A percentile compares a stretch with the other conserved stretches of the same genome.
phyloP scores from a whole-genome alignment of 2,797 vertebrate genomes.

The Phalloptychus januarius region DNA sequence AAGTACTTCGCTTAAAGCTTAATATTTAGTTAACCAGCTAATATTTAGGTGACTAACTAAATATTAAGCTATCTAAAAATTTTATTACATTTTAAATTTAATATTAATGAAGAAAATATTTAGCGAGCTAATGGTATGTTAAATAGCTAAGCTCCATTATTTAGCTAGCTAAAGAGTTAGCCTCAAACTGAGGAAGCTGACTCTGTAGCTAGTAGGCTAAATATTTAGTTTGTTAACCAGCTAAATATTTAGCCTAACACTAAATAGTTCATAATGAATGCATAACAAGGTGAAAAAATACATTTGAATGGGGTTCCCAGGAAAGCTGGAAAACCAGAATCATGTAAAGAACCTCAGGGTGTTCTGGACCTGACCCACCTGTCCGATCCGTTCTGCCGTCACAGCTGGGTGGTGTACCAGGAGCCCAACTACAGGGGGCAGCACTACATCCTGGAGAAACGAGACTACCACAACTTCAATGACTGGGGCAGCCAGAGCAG shows the following conservation, averaged over 20 bases:
- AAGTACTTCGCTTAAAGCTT: too few species aligned
- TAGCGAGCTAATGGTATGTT: too few species aligned
- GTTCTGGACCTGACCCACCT: not conserved
- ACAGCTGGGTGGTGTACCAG: conserved; percentile 82
- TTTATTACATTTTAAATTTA: too few species aligned
- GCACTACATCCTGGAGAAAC: conserved; percentile 82
- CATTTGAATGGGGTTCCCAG: not conserved
- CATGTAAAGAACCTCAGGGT: not conserved
- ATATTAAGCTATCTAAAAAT: too few species aligned
- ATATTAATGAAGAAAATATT: too few species aligned
- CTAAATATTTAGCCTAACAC: too few species aligned
- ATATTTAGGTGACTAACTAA: too few species aligned
- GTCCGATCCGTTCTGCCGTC: not conserved
- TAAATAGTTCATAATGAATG: too few species aligned
- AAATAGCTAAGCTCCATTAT: too few species aligned
- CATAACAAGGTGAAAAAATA: not conserved
- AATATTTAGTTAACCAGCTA: not conserved
- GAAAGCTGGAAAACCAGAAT: not conserved
- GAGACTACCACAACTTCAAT: conserved; percentile 80
- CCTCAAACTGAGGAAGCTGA: too few species aligned
- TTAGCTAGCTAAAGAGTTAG: not conserved
- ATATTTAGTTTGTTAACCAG: too few species aligned
- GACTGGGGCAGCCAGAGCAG: conserved; percentile 83
- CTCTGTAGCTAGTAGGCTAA: too few species aligned
- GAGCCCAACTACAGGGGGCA: conserved; percentile 83